A percentile compares a stretch with the other conserved stretches of the same genome.
Conservation (phyloP, 2,113 vertebrate species). For the Empidonax traillii region DNA sequence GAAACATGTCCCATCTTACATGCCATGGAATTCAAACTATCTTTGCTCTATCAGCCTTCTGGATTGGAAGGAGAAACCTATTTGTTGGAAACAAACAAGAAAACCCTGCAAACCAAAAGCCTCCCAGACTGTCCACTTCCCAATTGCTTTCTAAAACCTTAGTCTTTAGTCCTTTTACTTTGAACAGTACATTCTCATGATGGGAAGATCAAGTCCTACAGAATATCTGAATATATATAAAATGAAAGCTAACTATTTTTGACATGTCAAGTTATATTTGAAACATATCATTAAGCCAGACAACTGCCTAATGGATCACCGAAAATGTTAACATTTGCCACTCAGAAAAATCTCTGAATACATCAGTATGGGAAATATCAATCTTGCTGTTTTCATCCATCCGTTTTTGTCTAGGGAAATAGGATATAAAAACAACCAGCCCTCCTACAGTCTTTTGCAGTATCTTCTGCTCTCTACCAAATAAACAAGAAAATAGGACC, state of each 20-base stretch:
- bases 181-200: neutral
- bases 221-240: neutral
- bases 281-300: neutral
- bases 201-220: neutral
- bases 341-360: neutral
- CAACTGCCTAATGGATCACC: neutral
- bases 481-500: neutral
- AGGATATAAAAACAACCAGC: neutral
- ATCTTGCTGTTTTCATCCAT: neutral
- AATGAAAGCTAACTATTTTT: neutral
- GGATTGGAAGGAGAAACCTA: neutral
- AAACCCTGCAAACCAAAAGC: accelerated
- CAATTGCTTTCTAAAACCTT: neutral
- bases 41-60: neutral
- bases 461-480: neutral
- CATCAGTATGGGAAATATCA: neutral
- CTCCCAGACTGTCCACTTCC: neutral
- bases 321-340: neutral
- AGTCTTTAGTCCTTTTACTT: neutral
- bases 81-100: neutral
- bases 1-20: neutral
- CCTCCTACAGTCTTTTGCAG: neutral
- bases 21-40: neutral
- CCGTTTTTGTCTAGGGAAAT: neutral
- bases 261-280: neutral